Evolutionary conservation across 2,113 vertebrate species (phyloP), one percentile per base, ranked within the genome.

Genomic region (Helogale parvula): DNA sequence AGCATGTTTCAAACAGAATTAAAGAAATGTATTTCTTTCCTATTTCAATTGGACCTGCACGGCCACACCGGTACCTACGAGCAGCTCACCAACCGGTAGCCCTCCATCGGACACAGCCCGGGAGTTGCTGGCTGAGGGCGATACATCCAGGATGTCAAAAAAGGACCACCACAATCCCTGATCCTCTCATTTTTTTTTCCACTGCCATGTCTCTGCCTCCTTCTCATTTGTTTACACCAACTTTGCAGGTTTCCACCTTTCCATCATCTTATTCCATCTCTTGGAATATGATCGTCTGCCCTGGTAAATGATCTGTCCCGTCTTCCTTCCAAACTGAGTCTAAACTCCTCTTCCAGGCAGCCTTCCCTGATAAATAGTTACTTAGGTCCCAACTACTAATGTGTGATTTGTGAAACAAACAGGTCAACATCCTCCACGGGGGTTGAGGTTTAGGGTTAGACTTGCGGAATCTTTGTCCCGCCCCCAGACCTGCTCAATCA

Each of bases 351-450:
- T 47, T 25, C 72, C 23, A 41, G 4, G 47, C 7, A 84, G 33
- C 2, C 72, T 71, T 57, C 65, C 31, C 31, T 84, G 57, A 88
- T 86, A 33, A 77, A 25, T 1, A 74, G 63, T 74, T 65, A 4
- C 7, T 23, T 0, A 3, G 8, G 41, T 41, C 35, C 25, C 35
- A 13, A 13, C 25, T 7, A 3, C 14, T 54, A 11, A 69, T 9
- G 16, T 3, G 84, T 50, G 16, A 52, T 80, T 25, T 45, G 1
- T 63, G 63, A 17, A 88, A 35, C 17, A 60, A 5, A 3, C 1
- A 7, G 5, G 1, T 23, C 0, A 1, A 7, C 45, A n/a, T 7
- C 0, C 12, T 8, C 9, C 35, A 54, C 23, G 8, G 2, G 41
- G 19, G 54, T 57, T 21, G 19, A 16, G 54, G 54, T 57, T 45